Percentiles rank a stretch among this genome's conserved stretches.
phyloP scores from a whole-genome alignment of 2,797 vertebrate genomes.

The Rhinophrynus dorsalis region DNA sequence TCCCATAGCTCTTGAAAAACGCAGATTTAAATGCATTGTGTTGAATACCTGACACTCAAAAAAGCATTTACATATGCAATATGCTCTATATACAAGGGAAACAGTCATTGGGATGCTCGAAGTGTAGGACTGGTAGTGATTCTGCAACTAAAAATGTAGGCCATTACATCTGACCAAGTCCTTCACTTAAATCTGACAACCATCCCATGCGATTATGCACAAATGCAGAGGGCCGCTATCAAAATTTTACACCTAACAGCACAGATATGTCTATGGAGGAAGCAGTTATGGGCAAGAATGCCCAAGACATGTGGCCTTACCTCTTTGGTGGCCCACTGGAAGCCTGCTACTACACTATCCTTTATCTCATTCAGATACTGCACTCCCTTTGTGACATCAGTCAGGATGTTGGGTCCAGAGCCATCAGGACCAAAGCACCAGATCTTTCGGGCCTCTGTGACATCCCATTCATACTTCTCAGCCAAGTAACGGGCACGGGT shows the following conservation, averaged over 20 bases:
- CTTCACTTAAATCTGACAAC: not conserved
- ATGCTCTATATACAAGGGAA: too few relatives aligned
- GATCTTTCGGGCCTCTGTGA: slow-evolving; percentile 53
- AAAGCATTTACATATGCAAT: too few relatives aligned
- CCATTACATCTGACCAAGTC: too few relatives aligned
- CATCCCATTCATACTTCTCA: slow-evolving; percentile 54
- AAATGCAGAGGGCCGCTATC: not conserved
- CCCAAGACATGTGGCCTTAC: too few relatives aligned
- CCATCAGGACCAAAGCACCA: slow-evolving; percentile 55
- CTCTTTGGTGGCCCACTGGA: slow-evolving; percentile 59
- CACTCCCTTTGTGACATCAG: slow-evolving; percentile 54
- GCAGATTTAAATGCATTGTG: too few relatives aligned
- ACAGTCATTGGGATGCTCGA: too few relatives aligned
- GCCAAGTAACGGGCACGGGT: slow-evolving; percentile 44
- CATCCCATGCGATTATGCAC: not conserved
- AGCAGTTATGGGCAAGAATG: too few relatives aligned
- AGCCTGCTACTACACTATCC: slow-evolving; percentile 54
- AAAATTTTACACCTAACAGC: not conserved
- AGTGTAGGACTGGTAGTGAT: too few relatives aligned
- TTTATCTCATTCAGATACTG: slow-evolving; percentile 57
- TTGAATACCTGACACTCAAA: too few relatives aligned
- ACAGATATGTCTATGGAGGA: not conserved
- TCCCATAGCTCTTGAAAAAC: too few relatives aligned
- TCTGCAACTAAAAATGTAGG: not conserved
- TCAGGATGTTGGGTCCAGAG: slow-evolving; percentile 46